A percentile compares a stretch with the other conserved stretches of the same genome.
Conservation (phyloP, 2,797 vertebrate species). For the Myripristis murdjan region DNA sequence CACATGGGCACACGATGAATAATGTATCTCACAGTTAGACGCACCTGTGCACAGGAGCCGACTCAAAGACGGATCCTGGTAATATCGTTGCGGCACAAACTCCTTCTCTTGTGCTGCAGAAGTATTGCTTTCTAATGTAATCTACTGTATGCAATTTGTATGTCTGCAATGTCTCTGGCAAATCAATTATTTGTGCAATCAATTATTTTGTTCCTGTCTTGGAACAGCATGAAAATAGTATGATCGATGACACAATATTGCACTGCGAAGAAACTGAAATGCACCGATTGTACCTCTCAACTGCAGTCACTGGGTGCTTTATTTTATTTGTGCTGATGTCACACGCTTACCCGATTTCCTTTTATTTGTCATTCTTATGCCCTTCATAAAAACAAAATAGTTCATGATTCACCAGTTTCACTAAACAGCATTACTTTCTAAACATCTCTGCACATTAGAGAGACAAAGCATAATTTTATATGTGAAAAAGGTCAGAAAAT, state of each 20-base stretch:
- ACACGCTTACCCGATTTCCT: too few relatives aligned
- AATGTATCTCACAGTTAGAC: slow-evolving; percentile 15
- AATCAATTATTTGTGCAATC: neutral
- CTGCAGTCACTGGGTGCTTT: too few relatives aligned
- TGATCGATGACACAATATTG: too few relatives aligned
- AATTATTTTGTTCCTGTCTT: neutral
- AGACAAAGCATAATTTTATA: neutral
- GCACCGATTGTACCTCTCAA: too few relatives aligned
- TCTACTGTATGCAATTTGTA: neutral
- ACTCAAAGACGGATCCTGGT: neutral
- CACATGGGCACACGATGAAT: slow-evolving; percentile 39
- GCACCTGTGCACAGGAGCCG: neutral
- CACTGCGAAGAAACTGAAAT: too few relatives aligned
- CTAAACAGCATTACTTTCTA: too few relatives aligned
- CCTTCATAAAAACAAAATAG: too few relatives aligned
- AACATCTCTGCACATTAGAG: neutral
- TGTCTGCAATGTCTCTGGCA: neutral
- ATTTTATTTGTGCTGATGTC: too few relatives aligned
- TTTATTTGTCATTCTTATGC: too few relatives aligned
- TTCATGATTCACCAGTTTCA: too few relatives aligned
- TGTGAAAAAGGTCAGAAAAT: neutral
- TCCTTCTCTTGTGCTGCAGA: too few relatives aligned
- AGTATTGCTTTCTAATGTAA: neutral
- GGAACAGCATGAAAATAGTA: neutral
- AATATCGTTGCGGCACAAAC: too few relatives aligned